Base-by-base conservation (phyloP, 1,140 invertebrate genomes). In the Euschistus heros region DNA sequence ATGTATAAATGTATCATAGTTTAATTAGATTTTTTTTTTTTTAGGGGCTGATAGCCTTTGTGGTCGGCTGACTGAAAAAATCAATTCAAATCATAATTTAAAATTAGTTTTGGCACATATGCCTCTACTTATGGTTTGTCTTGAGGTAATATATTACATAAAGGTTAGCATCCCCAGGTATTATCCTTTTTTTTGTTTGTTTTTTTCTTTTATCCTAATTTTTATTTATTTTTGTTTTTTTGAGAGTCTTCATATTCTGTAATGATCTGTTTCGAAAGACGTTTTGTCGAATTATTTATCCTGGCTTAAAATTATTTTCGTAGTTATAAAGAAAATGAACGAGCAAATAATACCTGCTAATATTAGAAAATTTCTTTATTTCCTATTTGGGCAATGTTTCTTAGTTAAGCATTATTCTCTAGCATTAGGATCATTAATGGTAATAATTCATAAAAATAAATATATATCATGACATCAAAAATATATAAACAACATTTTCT, bases 11-110 rank as follows among this genome's bases (percentile, higher is more conserved):
- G 13, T 44, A 7, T 44, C 17, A 10, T 17, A 10, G 17, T 44
- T 44, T 44, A 44, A 24, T 60, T 60, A 60, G 18, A 26, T 26
- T 37, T 62, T 62, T 18, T 62, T 64, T 46, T 62, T 77, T 79
- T 70, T 75, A 91, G 93, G 93, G 74, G 95, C 94, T 14, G 95
- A 98, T 75, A 93, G 88, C 73, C 76, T 98, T 13, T 97, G 93
- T 73, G 88, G 85, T 46, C 81, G 92, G n/a, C 79, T 98, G 10
- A 93, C 90, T 0, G 95, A 97, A 75, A 97, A 96, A 76, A 92
- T 98, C 65, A 95, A 94, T 75, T 87, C 90, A 0, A 89, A 88
- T 73, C 88, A 94, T 72, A 91, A 92, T 64, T 89, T 94, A 67
- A 92, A 91, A 74, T 80, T 95, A 68, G 87, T 95, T 44, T 76